phyloP scores from a whole-genome alignment of 2,113 vertebrate species.

The Anhinga rufa region DNA sequence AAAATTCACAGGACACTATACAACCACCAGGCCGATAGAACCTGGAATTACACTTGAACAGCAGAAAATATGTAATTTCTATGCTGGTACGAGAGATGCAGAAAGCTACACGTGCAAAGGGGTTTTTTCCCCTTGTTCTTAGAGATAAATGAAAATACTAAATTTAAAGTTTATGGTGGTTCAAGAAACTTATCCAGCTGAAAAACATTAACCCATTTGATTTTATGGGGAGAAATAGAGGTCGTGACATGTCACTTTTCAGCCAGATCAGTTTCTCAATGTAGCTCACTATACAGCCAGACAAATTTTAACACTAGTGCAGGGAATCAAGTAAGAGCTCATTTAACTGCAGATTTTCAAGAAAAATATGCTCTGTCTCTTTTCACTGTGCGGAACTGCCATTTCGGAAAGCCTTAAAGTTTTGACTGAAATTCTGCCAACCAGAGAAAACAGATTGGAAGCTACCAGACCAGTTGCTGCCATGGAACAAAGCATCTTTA shows the following conservation, averaged over 20 bases:
- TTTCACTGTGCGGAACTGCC: background rate
- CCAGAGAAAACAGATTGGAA: background rate
- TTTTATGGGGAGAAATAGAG: background rate
- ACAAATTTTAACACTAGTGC: background rate
- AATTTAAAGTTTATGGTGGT: background rate
- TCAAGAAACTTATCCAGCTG: background rate
- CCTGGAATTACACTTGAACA: background rate
- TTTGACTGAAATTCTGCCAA: background rate
- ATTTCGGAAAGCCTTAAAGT: background rate
- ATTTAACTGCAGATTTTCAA: background rate
- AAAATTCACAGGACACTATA: background rate
- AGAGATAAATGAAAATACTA: background rate
- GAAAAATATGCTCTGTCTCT: background rate
- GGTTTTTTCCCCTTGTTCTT: background rate
- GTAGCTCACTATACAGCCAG: background rate
- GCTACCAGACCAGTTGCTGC: background rate
- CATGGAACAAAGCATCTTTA: background rate
- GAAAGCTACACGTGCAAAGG: background rate
- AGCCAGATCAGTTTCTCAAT: background rate
- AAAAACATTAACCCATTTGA: background rate
- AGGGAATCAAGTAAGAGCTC: background rate
- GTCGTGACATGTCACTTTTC: background rate
- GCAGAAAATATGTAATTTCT: rapidly evolving
- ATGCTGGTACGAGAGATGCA: background rate
- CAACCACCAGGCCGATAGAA: background rate